A percentile compares a stretch with the other conserved stretches of the same genome.
Evolutionary conservation across 2,113 vertebrate genomes (phyloP).

Genomic region (Eolophus roseicapilla): DNA sequence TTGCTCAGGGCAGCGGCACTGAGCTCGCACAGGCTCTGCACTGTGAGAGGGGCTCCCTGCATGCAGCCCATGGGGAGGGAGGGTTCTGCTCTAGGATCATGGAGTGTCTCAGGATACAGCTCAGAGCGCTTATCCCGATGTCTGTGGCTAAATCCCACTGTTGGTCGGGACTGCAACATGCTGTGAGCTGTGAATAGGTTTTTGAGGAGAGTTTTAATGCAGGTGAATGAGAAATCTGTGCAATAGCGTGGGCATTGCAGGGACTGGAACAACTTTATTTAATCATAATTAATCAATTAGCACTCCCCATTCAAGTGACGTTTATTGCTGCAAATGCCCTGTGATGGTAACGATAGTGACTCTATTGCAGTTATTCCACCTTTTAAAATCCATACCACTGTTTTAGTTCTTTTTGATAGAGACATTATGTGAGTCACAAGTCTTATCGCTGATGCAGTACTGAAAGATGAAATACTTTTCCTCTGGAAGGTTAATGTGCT

Average conservation of each 20-base stretch:
- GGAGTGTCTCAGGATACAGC: neutral
- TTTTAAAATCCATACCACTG: neutral
- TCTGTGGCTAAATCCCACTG: neutral
- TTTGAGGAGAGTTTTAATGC: neutral
- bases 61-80: neutral
- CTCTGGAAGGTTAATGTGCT: conserved; percentile 54
- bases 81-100: neutral
- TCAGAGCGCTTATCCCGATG: neutral
- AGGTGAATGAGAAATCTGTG: neutral
- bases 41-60: neutral
- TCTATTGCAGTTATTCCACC: neutral
- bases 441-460: neutral
- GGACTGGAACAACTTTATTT: neutral
- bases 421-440: neutral
- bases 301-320: neutral
- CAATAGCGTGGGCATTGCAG: neutral
- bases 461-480: conserved; percentile 43
- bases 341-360: neutral
- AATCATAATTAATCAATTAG: neutral
- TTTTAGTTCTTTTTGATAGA: neutral
- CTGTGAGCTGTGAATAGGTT: neutral
- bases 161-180: neutral
- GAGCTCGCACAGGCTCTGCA: neutral
- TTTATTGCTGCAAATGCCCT: neutral
- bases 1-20: neutral